phyloP scores from a whole-genome alignment of 2,888 invertebrate genomes.

The Muschampia plurimacula region DNA sequence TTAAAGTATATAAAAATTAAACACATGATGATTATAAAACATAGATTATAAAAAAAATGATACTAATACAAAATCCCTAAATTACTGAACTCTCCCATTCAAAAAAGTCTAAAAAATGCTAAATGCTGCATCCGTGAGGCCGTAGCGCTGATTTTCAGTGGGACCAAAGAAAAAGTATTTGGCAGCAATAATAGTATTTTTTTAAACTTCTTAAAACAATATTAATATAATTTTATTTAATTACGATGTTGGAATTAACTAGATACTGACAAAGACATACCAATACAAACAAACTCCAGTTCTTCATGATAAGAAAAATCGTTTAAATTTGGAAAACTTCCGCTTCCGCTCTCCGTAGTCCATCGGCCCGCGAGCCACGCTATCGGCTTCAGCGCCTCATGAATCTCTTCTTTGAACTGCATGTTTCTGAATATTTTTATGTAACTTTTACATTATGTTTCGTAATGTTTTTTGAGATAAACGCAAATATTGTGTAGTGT shows the following conservation, averaged over 20 bases:
- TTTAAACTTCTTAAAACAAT: too few relatives aligned
- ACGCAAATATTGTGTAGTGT: not conserved
- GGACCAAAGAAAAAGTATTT: too few relatives aligned
- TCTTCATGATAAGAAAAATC: conserved; percentile 85
- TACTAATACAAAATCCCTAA: too few relatives aligned
- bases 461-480: not conserved
- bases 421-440: conserved; percentile 11
- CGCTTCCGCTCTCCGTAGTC: conserved; percentile 80
- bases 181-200: too few relatives aligned
- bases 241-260: not conserved
- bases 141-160: too few relatives aligned
- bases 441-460: not conserved
- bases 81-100: too few relatives aligned
- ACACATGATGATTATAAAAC: too few relatives aligned
- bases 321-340: conserved; percentile 85
- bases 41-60: too few relatives aligned
- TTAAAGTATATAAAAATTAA: not conserved
- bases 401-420: conserved; percentile 45
- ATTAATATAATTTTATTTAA: too few relatives aligned
- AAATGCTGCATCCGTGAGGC: too few relatives aligned
- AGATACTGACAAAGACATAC: conserved; percentile 50
- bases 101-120: too few relatives aligned
- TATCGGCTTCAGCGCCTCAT: conserved; percentile 82
- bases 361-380: conserved; percentile 87
- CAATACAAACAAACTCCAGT: conserved; percentile 82